Percentiles rank a stretch among this genome's conserved stretches.
Evolutionary conservation across 2,113 vertebrate genomes (phyloP).

Genomic region (Alethe castanea): DNA sequence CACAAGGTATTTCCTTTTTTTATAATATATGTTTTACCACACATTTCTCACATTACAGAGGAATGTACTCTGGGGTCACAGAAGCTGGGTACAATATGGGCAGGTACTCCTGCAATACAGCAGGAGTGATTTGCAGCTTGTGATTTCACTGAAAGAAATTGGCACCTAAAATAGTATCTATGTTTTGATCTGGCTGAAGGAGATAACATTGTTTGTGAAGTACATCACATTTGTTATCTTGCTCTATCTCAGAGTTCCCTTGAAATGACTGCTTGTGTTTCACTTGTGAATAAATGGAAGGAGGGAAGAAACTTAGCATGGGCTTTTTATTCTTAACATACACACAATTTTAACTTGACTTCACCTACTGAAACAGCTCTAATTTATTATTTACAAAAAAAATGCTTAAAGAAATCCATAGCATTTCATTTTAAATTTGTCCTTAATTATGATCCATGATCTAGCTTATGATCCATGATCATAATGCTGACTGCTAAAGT

Average conservation of each 20-base stretch:
- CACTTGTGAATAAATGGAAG: neutral
- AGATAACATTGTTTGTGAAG: conserved; percentile 25
- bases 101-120: neutral
- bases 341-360: neutral
- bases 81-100: neutral
- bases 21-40: neutral
- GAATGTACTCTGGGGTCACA: neutral
- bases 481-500: neutral
- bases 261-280: neutral
- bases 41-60: neutral
- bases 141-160: conserved; percentile 35
- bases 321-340: neutral
- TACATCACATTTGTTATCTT: conserved; percentile 23
- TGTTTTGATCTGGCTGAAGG: conserved; percentile 24
- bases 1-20: neutral
- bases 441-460: neutral
- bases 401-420: neutral
- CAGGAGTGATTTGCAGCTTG: conserved; percentile 8
- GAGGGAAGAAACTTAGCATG: neutral
- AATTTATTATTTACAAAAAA: neutral
- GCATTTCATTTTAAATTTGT: neutral
- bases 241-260: neutral
- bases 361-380: neutral
- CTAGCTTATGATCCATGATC: neutral
- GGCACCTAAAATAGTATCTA: conserved; percentile 17